These are phyloP conservation scores for Emmelina monodactyla DNA, from an alignment of 2,888 invertebrate genomes.

Conservation along the genomic window DNA sequence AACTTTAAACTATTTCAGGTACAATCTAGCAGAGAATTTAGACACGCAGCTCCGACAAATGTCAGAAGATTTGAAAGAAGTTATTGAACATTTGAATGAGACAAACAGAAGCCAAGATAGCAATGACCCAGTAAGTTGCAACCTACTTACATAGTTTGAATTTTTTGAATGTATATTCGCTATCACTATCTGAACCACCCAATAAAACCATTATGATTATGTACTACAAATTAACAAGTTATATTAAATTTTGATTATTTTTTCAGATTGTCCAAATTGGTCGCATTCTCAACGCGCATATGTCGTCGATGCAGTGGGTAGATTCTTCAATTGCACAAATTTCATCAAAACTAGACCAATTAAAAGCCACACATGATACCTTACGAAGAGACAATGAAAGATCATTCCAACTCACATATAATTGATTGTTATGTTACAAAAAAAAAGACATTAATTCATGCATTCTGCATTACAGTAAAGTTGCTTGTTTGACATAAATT, in stretches of 20 bases:
- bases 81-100: slow-evolving; percentile 93
- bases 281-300: slow-evolving; percentile 93
- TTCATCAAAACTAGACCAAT: slow-evolving; percentile 80
- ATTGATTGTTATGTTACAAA: slow-evolving; percentile 23
- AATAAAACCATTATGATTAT: too few relatives aligned
- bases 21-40: slow-evolving; percentile 86
- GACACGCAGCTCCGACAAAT: slow-evolving; percentile 93
- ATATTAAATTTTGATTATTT: slow-evolving; percentile 3
- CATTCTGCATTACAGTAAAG: too few relatives aligned
- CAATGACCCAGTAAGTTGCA: slow-evolving; percentile 84
- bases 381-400: slow-evolving; percentile 78
- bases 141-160: too few relatives aligned
- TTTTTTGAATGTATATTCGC: too few relatives aligned
- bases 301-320: slow-evolving; percentile 95
- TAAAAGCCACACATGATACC: slow-evolving; percentile 80
- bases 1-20: too few relatives aligned
- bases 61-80: slow-evolving; percentile 94
- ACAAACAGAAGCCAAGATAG: slow-evolving; percentile 83
- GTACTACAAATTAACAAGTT: too few relatives aligned
- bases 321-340: slow-evolving; percentile 84
- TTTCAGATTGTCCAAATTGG: slow-evolving; percentile 89
- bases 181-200: too few relatives aligned
- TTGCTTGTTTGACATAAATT: too few relatives aligned
- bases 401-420: slow-evolving; percentile 71
- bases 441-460: not conserved